Base-by-base conservation (phyloP, 1,140 invertebrate genomes). In the Saccostrea glomerata region DNA sequence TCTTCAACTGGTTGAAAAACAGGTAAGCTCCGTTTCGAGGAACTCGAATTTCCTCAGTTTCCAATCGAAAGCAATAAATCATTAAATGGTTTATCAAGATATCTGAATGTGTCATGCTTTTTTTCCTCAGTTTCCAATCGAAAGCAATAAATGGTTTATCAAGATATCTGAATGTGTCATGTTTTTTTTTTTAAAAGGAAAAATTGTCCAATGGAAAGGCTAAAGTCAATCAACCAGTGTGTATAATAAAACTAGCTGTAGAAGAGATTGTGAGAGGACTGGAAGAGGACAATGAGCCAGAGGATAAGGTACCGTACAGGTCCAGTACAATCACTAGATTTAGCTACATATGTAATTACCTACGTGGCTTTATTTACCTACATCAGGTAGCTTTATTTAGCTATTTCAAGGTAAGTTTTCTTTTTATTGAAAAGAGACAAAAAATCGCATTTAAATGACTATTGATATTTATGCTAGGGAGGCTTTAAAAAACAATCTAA, bases 1-100 rank as follows among this genome's bases (percentile, higher is more conserved):
- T 25, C 70, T 77, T 12, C 70, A 77, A 36, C 30, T 77, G 25
- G 70, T 77, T 13, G 70, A 77, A 30, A 77, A 77, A 77, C 70
- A 77, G 70, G 70, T 77, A 77, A 30, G 25, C 5, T 17, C 23
- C 15, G 25, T 12, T 77, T 77, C 9, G 4, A 77, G 2, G 23
- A 77, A 77, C 70, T 17, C 30, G 70, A 77, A 77, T 77, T 77
- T 77, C 25, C 30, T 77, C 25, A 77, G 23, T 77, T 47, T 77
- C 23, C 13, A 12, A 25, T 20, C 58, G 15, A 60, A 15, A 15
- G 15, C 20, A 20, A 60, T 3, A 60, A 60, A 20, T 5, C 11
- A 15, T 0, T 60, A 4, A 58, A 12, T 5, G 15, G 20, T 0
- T 60, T 15, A 58, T n/a, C 2, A 15, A 58, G 56, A 58, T 58